Evolutionary conservation across 2,113 vertebrate species (phyloP).

Genomic region (Lasiurus cinereus): DNA sequence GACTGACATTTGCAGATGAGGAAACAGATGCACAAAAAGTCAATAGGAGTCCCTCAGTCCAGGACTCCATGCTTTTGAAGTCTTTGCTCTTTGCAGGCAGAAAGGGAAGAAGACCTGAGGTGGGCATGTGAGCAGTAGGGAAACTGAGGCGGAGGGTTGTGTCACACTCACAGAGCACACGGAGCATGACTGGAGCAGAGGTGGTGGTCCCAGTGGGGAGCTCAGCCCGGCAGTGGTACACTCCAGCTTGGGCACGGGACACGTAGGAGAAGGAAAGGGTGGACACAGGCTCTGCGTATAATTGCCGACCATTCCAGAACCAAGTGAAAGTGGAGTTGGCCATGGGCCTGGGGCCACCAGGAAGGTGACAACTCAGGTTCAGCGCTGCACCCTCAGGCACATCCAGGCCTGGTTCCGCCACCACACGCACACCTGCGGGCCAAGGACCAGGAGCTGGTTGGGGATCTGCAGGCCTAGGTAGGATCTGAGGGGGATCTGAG

Average conservation of each 20-base stretch:
- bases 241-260: slow-evolving; percentile 80
- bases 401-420: slow-evolving; percentile 79
- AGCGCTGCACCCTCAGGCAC: slow-evolving; percentile 77
- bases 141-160: neutral
- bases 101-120: neutral
- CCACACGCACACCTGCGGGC: slow-evolving; percentile 77
- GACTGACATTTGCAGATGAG: neutral
- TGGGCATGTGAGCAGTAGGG: neutral
- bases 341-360: neutral
- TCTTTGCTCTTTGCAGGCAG: neutral
- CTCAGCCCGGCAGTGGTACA: slow-evolving; percentile 83
- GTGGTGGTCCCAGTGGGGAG: slow-evolving; percentile 38
- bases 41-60: neutral
- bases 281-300: neutral
- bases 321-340: slow-evolving; percentile 83
- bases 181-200: slow-evolving; percentile 77
- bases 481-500: neutral
- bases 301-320: slow-evolving; percentile 84
- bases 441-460: neutral
- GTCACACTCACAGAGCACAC: slow-evolving; percentile 86
- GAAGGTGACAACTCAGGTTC: slow-evolving; percentile 84
- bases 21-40: neutral
- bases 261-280: slow-evolving; percentile 64
- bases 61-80: neutral
- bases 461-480: neutral